Evolutionary conservation across 2,888 invertebrate species (phyloP).

Genomic region (Ophion obscuratus): DNA sequence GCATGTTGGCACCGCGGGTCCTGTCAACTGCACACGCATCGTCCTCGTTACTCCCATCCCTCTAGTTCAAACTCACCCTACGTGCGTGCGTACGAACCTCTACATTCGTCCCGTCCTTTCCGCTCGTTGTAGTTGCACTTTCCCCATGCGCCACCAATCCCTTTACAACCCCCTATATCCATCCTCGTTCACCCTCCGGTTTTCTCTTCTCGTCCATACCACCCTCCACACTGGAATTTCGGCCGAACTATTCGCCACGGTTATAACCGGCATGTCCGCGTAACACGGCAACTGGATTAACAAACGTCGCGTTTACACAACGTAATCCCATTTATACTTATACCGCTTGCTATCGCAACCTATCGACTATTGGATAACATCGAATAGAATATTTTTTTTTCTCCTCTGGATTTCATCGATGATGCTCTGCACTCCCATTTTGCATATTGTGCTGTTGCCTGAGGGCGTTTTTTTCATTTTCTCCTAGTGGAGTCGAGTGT

Average conservation of each 20-base stretch:
- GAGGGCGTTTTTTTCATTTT: background rate
- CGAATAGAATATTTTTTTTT: background rate
- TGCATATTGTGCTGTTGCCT: background rate
- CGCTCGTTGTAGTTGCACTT: constrained; percentile 29
- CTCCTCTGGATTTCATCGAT: background rate
- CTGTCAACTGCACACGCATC: constrained; percentile 76
- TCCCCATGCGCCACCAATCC: background rate
- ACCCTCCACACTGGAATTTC: constrained; percentile 65
- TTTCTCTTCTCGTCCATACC: constrained; percentile 44
- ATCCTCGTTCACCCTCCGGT: constrained; percentile 19
- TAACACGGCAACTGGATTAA: constrained; percentile 76
- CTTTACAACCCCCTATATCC: constrained; percentile 2
- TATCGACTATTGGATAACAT: constrained; percentile 77
- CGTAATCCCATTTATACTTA: constrained; percentile 71
- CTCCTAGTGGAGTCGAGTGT: background rate
- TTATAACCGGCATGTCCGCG: constrained; percentile 52
- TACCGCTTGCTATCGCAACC: constrained; percentile 64
- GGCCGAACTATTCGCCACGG: constrained; percentile 72
- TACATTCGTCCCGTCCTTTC: constrained; percentile 20
- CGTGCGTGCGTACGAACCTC: constrained; percentile 52
- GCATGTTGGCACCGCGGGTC: constrained; percentile 75
- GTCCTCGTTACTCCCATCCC: constrained; percentile 34
- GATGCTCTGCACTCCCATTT: background rate
- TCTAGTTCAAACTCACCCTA: constrained; percentile 52
- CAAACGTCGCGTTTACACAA: constrained; percentile 71